Evolutionary conservation across 2,888 invertebrate genomes (phyloP).

Genomic region (Brachynemurus nebulosus): DNA sequence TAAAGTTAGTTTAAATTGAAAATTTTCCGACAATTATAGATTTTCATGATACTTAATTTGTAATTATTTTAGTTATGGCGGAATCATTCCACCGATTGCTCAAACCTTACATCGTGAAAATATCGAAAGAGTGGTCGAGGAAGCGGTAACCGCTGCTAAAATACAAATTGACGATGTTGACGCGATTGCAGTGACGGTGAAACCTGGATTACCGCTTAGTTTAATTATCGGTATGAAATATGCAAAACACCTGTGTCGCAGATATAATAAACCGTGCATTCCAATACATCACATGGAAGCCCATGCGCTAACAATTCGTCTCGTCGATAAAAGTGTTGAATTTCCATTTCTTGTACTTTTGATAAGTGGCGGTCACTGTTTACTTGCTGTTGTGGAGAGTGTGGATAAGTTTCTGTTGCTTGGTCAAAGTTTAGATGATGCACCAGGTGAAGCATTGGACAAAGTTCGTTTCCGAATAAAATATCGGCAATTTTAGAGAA

Average conservation of each 20-base stretch:
- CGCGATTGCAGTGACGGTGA: slow-evolving; percentile 83
- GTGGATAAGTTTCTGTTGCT: slow-evolving; percentile 65
- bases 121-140: slow-evolving; percentile 57
- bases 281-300: slow-evolving; percentile 99
- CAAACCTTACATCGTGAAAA: slow-evolving; percentile 63
- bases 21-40: not conserved
- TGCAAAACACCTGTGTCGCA: slow-evolving; percentile 59
- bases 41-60: not conserved
- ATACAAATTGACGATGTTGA: slow-evolving; percentile 51
- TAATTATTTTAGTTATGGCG: slow-evolving; percentile 48
- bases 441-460: slow-evolving; percentile 89
- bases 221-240: slow-evolving; percentile 68
- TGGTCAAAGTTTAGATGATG: slow-evolving; percentile 67
- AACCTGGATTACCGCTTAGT: slow-evolving; percentile 68
- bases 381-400: slow-evolving; percentile 58
- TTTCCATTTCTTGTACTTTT: slow-evolving; percentile 85
- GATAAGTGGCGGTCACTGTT: slow-evolving; percentile 88
- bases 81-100: slow-evolving; percentile 81
- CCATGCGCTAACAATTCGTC: slow-evolving; percentile 80
- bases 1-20: slow-evolving; percentile 39
- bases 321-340: slow-evolving; percentile 49
- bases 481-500: too few relatives aligned
- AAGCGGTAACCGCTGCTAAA: slow-evolving; percentile 47
- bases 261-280: slow-evolving; percentile 64
- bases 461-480: slow-evolving; percentile 65